Evolutionary conservation across 2,888 invertebrate species (phyloP), one percentile per base, ranked within the genome.

Genomic region (Bruchidius siliquastri): DNA sequence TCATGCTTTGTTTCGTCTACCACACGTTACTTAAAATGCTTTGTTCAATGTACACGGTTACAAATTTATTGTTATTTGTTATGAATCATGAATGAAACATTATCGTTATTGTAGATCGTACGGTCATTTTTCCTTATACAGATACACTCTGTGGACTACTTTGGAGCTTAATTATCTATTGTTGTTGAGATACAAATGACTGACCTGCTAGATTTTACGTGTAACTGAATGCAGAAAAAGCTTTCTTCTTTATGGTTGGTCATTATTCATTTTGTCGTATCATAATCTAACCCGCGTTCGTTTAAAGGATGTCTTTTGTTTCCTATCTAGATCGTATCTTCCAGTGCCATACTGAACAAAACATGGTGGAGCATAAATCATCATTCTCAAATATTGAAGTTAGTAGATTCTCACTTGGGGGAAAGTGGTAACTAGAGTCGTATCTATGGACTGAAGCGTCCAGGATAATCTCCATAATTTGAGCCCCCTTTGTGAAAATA

Each of bases 61-160:
- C 49, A 49, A 49, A 49, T 49, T 49, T 49, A 49, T 49, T 49
- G 49, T 49, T 49, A 49, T 49, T 68, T 68, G 68, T 68, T 68
- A 21, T 68, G 68, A 68, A 68, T 68, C 68, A 68, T 68, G 68
- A 68, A 68, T 68, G 68, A 68, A 68, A 68, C 68, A 68, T 68
- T 21, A 68, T 68, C 68, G 68, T 68, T 68, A 68, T 21, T 21
- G 68, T 68, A 68, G 22, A 68, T 68, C 22, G 68, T 18, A 49
- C 49, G 49, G 18, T 13, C 49, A 49, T 49, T 49, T 49, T 49
- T 49, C 49, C 49, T 49, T 49, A 49, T 49, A 49, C 49, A 49
- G 49, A 49, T 49, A 49, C 18, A 49, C 49, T 49, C 49, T 1
- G 49, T 49, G 49, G 49, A 13, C 49, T 49, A 49, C 49, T 49